Base-by-base conservation (phyloP, 1,140 invertebrate species). In the Temnothorax longispinosus region DNA sequence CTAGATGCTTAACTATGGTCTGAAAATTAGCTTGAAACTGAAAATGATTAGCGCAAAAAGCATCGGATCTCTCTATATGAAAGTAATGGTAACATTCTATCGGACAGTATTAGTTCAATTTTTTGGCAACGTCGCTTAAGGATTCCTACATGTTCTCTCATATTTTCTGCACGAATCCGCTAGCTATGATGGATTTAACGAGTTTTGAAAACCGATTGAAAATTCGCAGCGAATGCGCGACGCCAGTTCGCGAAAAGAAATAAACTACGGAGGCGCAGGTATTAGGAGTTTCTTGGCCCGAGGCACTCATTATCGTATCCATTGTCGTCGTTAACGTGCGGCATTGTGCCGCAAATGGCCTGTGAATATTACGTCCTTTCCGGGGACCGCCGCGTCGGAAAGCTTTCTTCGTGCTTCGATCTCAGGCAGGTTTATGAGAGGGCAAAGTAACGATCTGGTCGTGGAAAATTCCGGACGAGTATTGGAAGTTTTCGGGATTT, bases 301-400 rank as follows among this genome's bases (percentile, higher is more conserved):
- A 81, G 80, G 54, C 62, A 10, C 87, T 91, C 89, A 91, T 89
- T 91, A 91, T 91, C 87, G 78, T 71, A 32, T 74, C 54, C 80
- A 90, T 91, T 91, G 90, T 91, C 89, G 80, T 91, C 89, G 89
- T 91, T 91, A 91, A 91, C 89, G 89, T 91, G 80, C 87, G 90
- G 80, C 76, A 91, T 91, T 90, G 87, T 90, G 87, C 69, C 89
- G 80, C 87, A 91, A 91, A 91, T 91, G 90, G 90, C 75, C 90
- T 91, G 90, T 91, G 90, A 91, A 91, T 91, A 91, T 91, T 91
- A 91, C 86, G 71, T 82, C 27, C 89, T 90, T 88, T 86, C 84
- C 84, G 71, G 75, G 56, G 21, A 27, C 38, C 52, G 67, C 27
- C 27, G 35, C 41, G 3, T n/a, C 44, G 60, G 56, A 47, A 27